Evolutionary conservation across 1,140 invertebrate species (phyloP).

Genomic region (Euura saliciscinereae): DNA sequence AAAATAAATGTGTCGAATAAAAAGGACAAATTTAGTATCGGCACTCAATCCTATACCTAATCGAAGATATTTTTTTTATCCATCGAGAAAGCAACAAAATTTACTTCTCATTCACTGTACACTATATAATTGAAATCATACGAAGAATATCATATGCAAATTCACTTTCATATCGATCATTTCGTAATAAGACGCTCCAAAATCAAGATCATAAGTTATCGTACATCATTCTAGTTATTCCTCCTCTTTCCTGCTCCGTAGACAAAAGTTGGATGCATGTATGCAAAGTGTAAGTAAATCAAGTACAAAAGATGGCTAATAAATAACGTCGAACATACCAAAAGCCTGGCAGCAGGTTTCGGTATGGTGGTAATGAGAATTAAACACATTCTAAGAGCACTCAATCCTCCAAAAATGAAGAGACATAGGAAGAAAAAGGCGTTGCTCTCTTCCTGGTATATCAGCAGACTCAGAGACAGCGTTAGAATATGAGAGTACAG

Average conservation of each 20-base stretch:
- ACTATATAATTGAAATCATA: no score
- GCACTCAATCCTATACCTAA: no score
- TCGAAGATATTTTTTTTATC: no score
- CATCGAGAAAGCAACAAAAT: no score
- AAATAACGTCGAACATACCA: conserved; percentile 55
- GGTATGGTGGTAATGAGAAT: conserved; percentile 54
- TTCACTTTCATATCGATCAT: background rate
- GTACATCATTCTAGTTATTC: background rate
- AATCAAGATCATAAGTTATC: background rate
- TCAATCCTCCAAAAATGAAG: conserved; percentile 54
- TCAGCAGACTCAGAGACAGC: conserved; percentile 48
- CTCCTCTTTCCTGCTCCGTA: conserved; percentile 10
- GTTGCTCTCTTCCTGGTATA: conserved; percentile 50
- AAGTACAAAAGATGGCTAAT: conserved; percentile 55
- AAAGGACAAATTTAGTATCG: no score
- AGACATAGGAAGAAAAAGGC: conserved; percentile 53
- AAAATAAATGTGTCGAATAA: no score
- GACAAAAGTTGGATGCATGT: conserved; percentile 53
- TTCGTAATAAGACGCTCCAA: background rate
- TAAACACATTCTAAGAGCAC: conserved; percentile 52
- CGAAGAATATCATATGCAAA: background rate
- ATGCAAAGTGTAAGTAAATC: conserved; percentile 59
- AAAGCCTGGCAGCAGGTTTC: conserved; percentile 50
- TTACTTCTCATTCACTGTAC: no score
- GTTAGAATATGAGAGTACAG: conserved; percentile 59